A percentile compares a stretch with the other conserved stretches of the same genome.
These are phyloP conservation scores for Neoascia interrupta DNA, from an alignment of 2,888 invertebrate genomes.

Conservation along the genomic window DNA sequence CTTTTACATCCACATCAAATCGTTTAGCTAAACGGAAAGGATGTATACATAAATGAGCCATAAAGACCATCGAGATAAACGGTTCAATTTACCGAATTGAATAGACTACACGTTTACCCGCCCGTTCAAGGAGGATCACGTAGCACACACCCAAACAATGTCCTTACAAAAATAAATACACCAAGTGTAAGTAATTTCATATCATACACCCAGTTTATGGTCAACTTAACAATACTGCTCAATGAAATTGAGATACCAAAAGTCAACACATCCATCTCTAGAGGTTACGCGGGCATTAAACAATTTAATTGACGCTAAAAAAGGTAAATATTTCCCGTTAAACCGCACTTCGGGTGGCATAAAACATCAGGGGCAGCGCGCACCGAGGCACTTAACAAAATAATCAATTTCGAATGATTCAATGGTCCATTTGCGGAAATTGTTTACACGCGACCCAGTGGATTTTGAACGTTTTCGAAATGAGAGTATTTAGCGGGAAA, in stretches of 20 bases:
- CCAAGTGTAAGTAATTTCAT: constrained; percentile 33
- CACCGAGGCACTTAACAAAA: constrained; percentile 14
- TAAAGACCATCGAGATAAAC: no score
- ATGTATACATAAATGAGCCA: no score
- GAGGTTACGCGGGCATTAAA: constrained; percentile 11
- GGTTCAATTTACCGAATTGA: constrained; percentile 7
- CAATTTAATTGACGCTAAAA: constrained; percentile 40
- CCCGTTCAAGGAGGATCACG: constrained; percentile 3
- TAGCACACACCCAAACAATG: constrained; percentile 5
- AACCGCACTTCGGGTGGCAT: no score
- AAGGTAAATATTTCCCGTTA: constrained; percentile 39
- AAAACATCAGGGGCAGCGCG: background rate
- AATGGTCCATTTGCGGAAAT: no score
- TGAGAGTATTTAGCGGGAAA: no score
- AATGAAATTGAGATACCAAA: constrained; percentile 30
- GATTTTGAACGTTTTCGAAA: no score
- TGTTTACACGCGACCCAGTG: no score
- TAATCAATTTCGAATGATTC: constrained; percentile 33
- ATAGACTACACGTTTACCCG: background rate
- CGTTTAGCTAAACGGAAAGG: no score
- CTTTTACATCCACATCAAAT: no score
- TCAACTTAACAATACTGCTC: constrained; percentile 31
- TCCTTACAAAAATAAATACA: constrained; percentile 7
- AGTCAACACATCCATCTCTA: constrained; percentile 43
- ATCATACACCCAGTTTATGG: constrained; percentile 26